Evolutionary conservation across 2,113 vertebrate genomes (phyloP), one percentile per base, ranked within the genome.

Genomic region (Anthoscopus minutus): DNA sequence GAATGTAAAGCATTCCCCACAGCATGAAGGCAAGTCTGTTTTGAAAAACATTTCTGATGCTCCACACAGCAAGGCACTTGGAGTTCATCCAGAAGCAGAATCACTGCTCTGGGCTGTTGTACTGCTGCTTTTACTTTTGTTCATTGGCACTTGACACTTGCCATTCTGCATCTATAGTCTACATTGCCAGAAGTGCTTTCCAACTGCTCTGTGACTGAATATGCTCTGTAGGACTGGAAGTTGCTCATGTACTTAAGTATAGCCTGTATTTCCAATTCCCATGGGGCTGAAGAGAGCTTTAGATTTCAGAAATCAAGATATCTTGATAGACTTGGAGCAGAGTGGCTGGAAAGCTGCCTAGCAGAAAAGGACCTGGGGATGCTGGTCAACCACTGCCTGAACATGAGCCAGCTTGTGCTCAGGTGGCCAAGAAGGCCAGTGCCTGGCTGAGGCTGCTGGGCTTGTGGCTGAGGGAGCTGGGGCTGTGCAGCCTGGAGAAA

Each of bases 1-100:
- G 69, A 79, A 54, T 64, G 35, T 58, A 81, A 93, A 85, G n/a
- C 30, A 50, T 67, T 85, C 10, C 42, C 53, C 40, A 72, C 25
- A 73, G n/a, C 45, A 82, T 27, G 40, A 93, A 87, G 53, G 37
- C 3, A 81, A 61, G 22, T 58, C 22, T 83, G 19, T 27, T 89
- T 81, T 77, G 79, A 89, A 94, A 92, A 92, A n/a, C 54, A 58
- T 54, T 93, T 66, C 30, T 89, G 83, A 92, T 86, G 37, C 57
- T 92, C 44, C 37, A 78, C 47, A 92, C 57, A 51, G 20, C 57
- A 73, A 84, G 31, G 54, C 57, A 76, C 56, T 91, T 95, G 92
- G 86, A 93, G 25, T 33, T 80, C 50, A 71, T 89, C 88, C 96
- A 95, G 72, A 60, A 85, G 74, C 19, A 87, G 60, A 90, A 96